Base-by-base conservation (phyloP, 2,797 vertebrate species). In the Myripristis jacobus region DNA sequence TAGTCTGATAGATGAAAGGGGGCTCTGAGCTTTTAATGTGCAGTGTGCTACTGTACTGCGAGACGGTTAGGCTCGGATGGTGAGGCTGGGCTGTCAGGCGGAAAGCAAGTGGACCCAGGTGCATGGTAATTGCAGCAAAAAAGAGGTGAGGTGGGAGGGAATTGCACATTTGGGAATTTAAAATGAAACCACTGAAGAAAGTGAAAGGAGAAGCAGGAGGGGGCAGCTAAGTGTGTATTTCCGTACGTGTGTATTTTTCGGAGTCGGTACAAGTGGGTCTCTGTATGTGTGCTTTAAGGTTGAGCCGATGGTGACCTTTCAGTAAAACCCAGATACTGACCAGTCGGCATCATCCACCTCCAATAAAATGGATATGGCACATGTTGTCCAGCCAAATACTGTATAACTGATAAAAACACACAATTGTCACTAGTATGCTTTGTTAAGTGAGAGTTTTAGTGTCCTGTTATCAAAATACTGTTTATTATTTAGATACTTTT, bases 91-190 rank as follows among this genome's bases (percentile, higher is more conserved):
- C 77, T 79, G 84, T 84, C 83, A 81, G 81, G 83, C 75, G 69
- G 75, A 82, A 84, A 67, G 83, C 57, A 70, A 84, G 85, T 74
- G 82, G 85, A 86, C 73, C 63, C 76, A 88, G 89, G 86, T 93
- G 90, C 76, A 72, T 64, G 81, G 76, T 86, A 89, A 88, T 86
- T 81, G 81, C 54, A 55, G 78, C 22, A 50, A 58, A 87, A 87
- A 68, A 66, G 73, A 77, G 66, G 57, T 2, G 24, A 77, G 80
- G 81, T 13, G 38, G 69, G 75, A 73, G 80, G 66, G 65, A 67
- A 75, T 77, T 13, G 78, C 34, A 70, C 73, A 13, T n/a, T 1
- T 6, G 78, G 77, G 80, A 84, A 80, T 83, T 62, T 70, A 11
- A 80, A 81, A 79, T 75, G 70, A 88, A 83, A 64, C 60, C 41